Base-by-base conservation (phyloP, 2,888 invertebrate species). In the Erebia ligea region DNA sequence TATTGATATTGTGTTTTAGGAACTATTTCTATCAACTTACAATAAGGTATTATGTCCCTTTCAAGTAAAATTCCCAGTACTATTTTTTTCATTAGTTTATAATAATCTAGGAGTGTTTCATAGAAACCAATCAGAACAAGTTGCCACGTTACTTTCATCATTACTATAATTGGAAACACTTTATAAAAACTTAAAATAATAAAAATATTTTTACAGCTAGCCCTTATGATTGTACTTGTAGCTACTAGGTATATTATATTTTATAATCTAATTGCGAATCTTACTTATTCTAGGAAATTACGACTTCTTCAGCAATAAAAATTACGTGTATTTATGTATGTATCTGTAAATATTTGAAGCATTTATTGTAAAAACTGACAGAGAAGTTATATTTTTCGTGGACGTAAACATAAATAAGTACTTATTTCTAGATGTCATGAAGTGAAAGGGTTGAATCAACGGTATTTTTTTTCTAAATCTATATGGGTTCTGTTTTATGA, bases 381-480 rank as follows among this genome's bases (percentile, higher is more conserved):
- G 88, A 92, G 86, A 83, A 84, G 84, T 82, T 91, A 92, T 92
- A 91, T 92, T 93, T 92, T 93, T 92, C 90, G 91, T 89, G 90
- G 83, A 84, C 81, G 82, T 86, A 83, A 82, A 86, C 85, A 84
- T 86, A 6, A 9, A 40, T 40, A 83, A 81, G 86, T 84, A 83
- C 79, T 81, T 86, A 85, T 84, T 84, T 86, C 80, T 86, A 85
- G 82, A 83, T 81, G 79, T 85, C 82, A 86, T 81, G 84, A 78
- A 42, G 76, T 81, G 79, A 75, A 77, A 76, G 74, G 69, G 42
- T 75, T 73, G 72, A 75, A 73, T 74, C 75, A 76, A 77, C 67
- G 74, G 75, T 78, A 77, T 77, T 77, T 73, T 73, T 74, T 74
- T 77, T 77, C 67, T 65, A 73, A 74, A 68, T 77, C 34, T 75